Evolutionary conservation across 2,888 invertebrate genomes (phyloP), one percentile per base, ranked within the genome.

Genomic region (Atherix ibis): DNA sequence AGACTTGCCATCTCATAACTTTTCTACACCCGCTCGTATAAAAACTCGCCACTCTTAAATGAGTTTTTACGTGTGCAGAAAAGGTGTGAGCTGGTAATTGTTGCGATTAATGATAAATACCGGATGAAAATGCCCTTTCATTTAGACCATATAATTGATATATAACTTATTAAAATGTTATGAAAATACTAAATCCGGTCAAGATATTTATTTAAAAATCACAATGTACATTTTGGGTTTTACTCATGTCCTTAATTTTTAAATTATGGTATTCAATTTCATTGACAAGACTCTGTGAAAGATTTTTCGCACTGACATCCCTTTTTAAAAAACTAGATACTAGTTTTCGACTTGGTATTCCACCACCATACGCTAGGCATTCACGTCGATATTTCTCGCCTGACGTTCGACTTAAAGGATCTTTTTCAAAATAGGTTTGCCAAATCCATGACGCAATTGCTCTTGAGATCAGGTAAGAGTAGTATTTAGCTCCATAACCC

Each of bases 401-500:
- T 18, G 78, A 73, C n/a, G 58, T 46, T 4, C 85, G 70, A 52
- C 67, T 70, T 31, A 89, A 73, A 1, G 91, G 91, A 53, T 83
- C 76, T 0, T 60, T 53, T 49, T 76, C 70, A 53, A 97, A 94
- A 55, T 82, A 77, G 14, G 72, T 71, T 53, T 83, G 78, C 95
- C 95, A 97, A 42, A 92, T 85, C 66, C 80, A 78, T 36, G 88
- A 83, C 0, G 95, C 92, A 32, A 94, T 74, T 6, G 92, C 88
- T 49, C 87, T 73, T 0, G 97, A 95, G 51, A 95, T 82, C 42
- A 98, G 66, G 64, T 99, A 99, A 1, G 97, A 84, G 60, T 97
- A 98, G 64, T 98, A 98, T 61, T 94, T 95, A 0, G 95, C 95
- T 25, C 98, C 98, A 61, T 99, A 99, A 2, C 95, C 94, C 4